A percentile compares a stretch with the other conserved stretches of the same genome.
Conservation (phyloP, 2,113 vertebrate species). For the Hemicordylus capensis region DNA sequence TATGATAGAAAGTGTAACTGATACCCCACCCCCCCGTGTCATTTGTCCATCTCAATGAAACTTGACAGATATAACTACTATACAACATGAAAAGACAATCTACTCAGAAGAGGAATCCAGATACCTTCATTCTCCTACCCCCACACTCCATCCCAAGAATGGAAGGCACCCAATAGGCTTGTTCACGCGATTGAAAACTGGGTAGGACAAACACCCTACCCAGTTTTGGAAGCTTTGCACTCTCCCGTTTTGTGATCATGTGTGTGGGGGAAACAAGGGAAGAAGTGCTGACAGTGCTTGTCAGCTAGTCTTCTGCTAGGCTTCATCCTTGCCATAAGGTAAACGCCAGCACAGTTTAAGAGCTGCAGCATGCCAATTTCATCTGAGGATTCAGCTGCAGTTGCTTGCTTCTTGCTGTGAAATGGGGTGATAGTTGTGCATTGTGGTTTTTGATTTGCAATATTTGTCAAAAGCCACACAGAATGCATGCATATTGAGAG, state of each 20-base stretch:
- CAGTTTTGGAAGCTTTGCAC: too few species aligned
- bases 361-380: neutral
- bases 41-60: neutral
- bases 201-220: too few species aligned
- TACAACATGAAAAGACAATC: too few species aligned
- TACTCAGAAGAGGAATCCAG: neutral
- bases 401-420: too few species aligned
- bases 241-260: too few species aligned
- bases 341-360: neutral
- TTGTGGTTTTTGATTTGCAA: neutral
- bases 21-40: neutral
- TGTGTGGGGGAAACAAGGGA: too few species aligned
- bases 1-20: neutral
- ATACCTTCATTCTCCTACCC: neutral
- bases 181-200: too few species aligned
- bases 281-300: too few species aligned
- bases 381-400: neutral
- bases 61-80: neutral
- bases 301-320: too few species aligned
- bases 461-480: neutral
- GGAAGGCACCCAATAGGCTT: too few species aligned
- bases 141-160: neutral
- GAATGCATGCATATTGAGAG: neutral
- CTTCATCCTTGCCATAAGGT: too few species aligned
- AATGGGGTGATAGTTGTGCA: neutral